A percentile compares a stretch with the other conserved stretches of the same genome.
Conservation (phyloP, 2,797 vertebrate genomes). For the Dermochelys coriacea region DNA sequence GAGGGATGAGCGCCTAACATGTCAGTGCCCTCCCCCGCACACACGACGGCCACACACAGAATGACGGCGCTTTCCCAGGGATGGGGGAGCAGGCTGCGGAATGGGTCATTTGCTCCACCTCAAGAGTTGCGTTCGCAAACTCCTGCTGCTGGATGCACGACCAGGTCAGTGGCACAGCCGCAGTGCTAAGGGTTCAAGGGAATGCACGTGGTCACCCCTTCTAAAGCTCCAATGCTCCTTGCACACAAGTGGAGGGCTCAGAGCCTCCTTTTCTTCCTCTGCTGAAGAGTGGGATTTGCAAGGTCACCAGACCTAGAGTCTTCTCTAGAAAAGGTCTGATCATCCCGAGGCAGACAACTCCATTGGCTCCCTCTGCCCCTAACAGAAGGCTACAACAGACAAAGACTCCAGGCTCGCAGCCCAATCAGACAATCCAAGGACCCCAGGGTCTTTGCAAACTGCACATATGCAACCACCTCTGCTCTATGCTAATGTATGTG, state of each 20-base stretch:
- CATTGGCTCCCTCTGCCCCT: neutral
- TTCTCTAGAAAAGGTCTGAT: neutral
- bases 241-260: neutral
- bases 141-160: neutral
- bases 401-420: neutral
- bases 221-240: neutral
- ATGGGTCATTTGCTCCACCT: neutral
- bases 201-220: neutral
- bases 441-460: no score
- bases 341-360: neutral
- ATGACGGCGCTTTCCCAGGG: neutral
- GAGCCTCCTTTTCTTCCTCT: neutral
- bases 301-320: neutral
- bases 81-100: neutral
- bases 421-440: neutral
- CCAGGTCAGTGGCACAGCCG: neutral
- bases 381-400: neutral
- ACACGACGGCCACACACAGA: neutral
- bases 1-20: neutral
- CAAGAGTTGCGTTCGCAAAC: rapidly evolving
- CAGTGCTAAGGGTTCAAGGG: neutral
- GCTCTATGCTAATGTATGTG: no score
- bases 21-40: neutral
- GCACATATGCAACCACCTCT: neutral
- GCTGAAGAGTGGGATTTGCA: neutral